Conservation (phyloP, 2,888 invertebrate species). For the Boloria selene region DNA sequence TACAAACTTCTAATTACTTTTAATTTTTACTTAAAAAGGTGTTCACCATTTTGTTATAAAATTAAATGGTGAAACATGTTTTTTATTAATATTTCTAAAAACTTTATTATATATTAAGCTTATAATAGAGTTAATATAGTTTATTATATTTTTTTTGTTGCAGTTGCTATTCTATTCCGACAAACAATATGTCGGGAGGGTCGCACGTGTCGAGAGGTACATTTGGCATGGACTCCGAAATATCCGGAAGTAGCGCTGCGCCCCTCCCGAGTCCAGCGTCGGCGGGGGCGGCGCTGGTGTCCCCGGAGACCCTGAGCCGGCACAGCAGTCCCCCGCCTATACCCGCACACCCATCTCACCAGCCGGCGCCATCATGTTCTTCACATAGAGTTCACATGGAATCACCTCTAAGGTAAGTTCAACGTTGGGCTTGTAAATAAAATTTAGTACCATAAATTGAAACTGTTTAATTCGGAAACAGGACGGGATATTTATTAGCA, state of each 20-base stretch:
- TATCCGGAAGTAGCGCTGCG: conserved; percentile 77
- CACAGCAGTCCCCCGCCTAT: conserved; percentile 83
- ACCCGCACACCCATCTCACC: conserved; percentile 80
- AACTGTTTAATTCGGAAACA: no score
- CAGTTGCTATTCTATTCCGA: conserved; percentile 84
- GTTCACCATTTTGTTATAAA: not conserved
- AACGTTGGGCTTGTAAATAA: no score
- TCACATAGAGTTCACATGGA: conserved; percentile 81
- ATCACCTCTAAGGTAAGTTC: conserved; percentile 74
- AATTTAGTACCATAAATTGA: no score
- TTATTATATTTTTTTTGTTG: conserved; percentile 27
- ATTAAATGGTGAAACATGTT: not conserved
- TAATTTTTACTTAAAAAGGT: not conserved
- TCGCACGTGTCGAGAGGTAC: conserved; percentile 81
- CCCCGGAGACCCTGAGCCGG: conserved; percentile 87
- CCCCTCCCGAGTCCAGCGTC: conserved; percentile 89
- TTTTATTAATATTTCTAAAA: not conserved
- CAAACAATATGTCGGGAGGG: conserved; percentile 85
- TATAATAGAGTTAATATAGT: no score
- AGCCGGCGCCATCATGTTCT: conserved; percentile 78
- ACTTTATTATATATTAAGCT: no score
- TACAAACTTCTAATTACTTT: conserved; percentile 2
- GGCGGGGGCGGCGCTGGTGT: conserved; percentile 87
- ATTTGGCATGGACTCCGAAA: conserved; percentile 69
- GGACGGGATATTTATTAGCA: no score